These are phyloP conservation scores for Phoeniculus purpureus DNA, from an alignment of 2,797 vertebrate species.

Conservation along the genomic window DNA sequence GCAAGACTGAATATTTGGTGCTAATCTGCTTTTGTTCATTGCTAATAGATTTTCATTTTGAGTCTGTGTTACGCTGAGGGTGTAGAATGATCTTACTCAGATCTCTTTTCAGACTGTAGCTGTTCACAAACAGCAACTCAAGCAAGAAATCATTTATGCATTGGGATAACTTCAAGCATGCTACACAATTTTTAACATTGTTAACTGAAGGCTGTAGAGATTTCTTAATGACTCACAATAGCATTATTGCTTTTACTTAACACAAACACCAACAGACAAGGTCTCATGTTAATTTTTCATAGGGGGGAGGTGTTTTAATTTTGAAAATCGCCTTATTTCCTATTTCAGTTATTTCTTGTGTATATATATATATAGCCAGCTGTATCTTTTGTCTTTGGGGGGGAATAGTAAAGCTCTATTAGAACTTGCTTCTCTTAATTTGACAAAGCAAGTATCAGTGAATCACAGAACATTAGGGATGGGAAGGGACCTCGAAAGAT, in stretches of 20 bases:
- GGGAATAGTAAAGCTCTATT: background rate
- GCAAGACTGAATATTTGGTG: background rate
- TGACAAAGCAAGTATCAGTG: background rate
- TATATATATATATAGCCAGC: background rate
- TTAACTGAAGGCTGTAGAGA: conserved; percentile 1
- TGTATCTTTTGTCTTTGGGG: background rate
- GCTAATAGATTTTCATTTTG: background rate
- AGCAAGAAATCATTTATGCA: conserved; percentile 7
- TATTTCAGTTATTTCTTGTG: background rate
- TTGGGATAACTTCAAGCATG: background rate
- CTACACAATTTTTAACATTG: background rate
- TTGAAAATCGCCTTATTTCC: conserved; percentile 29
- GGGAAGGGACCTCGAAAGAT: too few species aligned
- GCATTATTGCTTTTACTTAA: conserved; percentile 10
- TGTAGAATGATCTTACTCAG: background rate
- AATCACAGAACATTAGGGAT: background rate
- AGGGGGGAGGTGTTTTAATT: background rate
- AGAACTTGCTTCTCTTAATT: background rate
- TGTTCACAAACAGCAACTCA: background rate
- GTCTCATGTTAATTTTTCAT: conserved; percentile 9
- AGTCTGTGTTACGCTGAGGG: background rate
- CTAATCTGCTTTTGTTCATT: background rate
- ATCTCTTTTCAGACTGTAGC: background rate
- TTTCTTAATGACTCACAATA: conserved; percentile 28
- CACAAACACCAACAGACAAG: too few species aligned